Conservation (phyloP, 2,888 invertebrate species). For the Apocheima hispidaria region DNA sequence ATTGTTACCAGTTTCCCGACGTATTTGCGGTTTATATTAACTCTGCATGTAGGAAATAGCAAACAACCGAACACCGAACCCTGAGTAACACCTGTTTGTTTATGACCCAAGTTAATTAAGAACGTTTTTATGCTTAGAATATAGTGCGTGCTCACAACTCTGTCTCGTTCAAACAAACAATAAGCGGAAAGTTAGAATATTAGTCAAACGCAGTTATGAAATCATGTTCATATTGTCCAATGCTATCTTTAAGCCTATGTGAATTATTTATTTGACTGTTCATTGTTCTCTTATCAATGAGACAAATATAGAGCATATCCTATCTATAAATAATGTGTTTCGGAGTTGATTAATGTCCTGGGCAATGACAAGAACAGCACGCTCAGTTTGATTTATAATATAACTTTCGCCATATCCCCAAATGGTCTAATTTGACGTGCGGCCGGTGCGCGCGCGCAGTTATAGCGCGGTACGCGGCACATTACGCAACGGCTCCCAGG, state of each 20-base stretch:
- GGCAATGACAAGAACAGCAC: conserved; percentile 64
- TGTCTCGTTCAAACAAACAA: conserved; percentile 6
- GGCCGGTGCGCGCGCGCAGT: conserved; percentile 55
- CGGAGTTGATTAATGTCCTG: conserved; percentile 60
- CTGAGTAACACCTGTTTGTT: conserved; percentile 18
- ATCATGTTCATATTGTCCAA: conserved; percentile 30
- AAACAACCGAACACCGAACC: conserved; percentile 10
- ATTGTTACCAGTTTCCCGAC: conserved; percentile 27
- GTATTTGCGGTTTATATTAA: conserved; percentile 24
- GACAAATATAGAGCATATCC: conserved; percentile 45
- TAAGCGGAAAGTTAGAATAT: conserved; percentile 16
- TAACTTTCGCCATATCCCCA: conserved; percentile 74
- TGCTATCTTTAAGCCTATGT: conserved; percentile 41
- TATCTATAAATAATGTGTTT: conserved; percentile 49
- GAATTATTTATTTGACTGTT: conserved; percentile 42
- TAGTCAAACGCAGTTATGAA: conserved; percentile 28
- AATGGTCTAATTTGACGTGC: conserved; percentile 74
- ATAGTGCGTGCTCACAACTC: conserved; percentile 5
- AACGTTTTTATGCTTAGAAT: conserved; percentile 13
- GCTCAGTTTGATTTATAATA: conserved; percentile 71
- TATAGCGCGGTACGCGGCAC: conserved; percentile 38
- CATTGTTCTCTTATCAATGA: conserved; percentile 46
- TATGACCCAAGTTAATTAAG: conserved; percentile 7
- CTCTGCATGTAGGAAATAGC: conserved; percentile 9
- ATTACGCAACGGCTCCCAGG: conserved; percentile 49